Evolutionary conservation across 2,797 vertebrate genomes (phyloP).

Genomic region (Odontamblyopus lacepedii): DNA sequence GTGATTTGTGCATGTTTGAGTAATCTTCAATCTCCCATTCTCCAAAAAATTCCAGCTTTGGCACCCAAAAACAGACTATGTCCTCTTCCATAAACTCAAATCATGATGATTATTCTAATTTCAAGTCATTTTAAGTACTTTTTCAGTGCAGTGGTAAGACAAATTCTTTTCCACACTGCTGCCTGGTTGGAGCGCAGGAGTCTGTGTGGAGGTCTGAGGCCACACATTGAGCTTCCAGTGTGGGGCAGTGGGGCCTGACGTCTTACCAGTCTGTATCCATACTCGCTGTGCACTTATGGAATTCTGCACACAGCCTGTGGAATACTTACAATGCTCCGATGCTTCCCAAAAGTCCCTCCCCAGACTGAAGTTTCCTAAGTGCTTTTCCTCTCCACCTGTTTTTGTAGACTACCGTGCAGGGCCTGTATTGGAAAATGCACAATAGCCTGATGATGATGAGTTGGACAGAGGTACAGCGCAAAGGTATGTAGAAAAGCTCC

Average conservation of each 20-base stretch:
- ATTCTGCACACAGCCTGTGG: conserved; percentile 46
- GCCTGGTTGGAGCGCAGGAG: conserved; percentile 35
- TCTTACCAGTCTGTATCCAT: conserved; percentile 33
- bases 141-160: conserved; percentile 29
- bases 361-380: conserved; percentile 53
- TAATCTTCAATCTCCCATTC: no score
- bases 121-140: neutral
- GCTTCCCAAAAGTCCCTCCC: conserved; percentile 44
- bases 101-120: no score
- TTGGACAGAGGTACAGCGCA: conserved; percentile 4
- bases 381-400: conserved; percentile 56
- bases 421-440: conserved; percentile 10
- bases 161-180: conserved; percentile 47
- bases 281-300: conserved; percentile 31
- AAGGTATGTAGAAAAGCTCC: neutral
- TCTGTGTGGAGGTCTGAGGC: conserved; percentile 37
- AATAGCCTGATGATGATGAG: neutral
- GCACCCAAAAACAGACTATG: no score
- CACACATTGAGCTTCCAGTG: conserved; percentile 39
- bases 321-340: conserved; percentile 48
- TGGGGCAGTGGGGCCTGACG: conserved; percentile 16
- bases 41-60: no score
- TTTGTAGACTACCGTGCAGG: conserved; percentile 48
- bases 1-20: no score
- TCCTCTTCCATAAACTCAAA: no score